These are phyloP conservation scores for Planococcus citri DNA, from an alignment of 1,140 invertebrate species.

Conservation along the genomic window DNA sequence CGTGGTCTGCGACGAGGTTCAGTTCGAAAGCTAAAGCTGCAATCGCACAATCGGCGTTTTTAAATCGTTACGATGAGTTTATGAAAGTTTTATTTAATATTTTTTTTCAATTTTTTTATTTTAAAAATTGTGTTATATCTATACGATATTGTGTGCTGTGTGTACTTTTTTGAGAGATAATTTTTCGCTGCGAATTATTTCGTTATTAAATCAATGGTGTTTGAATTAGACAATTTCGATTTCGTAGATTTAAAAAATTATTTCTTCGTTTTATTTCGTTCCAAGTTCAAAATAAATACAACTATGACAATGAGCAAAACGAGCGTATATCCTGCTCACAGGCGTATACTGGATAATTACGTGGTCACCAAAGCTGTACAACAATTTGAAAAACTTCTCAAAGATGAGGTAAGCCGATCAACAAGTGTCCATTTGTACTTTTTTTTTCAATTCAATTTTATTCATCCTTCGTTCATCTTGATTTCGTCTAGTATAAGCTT, in stretches of 20 bases:
- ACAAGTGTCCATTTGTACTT: too few species aligned
- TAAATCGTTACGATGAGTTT: not conserved
- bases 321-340: not conserved
- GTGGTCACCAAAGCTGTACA: not conserved
- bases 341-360: not conserved
- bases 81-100: not conserved
- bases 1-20: not conserved
- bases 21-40: not conserved
- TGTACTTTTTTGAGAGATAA: too few species aligned
- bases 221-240: not conserved
- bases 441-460: too few species aligned
- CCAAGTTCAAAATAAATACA: not conserved
- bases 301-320: conserved; percentile 15
- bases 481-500: too few species aligned
- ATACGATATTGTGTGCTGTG: too few species aligned
- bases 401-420: conserved; percentile 5
- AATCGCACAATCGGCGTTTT: too few species aligned
- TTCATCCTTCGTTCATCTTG: too few species aligned
- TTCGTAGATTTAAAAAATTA: too few species aligned
- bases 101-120: too few species aligned
- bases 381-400: conserved; percentile 9
- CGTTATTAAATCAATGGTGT: not conserved
- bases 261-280: not conserved
- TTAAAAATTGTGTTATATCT: too few species aligned
- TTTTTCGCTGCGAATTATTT: too few species aligned